Conservation (phyloP, 2,797 vertebrate species). For the Enteromius viviparus region DNA sequence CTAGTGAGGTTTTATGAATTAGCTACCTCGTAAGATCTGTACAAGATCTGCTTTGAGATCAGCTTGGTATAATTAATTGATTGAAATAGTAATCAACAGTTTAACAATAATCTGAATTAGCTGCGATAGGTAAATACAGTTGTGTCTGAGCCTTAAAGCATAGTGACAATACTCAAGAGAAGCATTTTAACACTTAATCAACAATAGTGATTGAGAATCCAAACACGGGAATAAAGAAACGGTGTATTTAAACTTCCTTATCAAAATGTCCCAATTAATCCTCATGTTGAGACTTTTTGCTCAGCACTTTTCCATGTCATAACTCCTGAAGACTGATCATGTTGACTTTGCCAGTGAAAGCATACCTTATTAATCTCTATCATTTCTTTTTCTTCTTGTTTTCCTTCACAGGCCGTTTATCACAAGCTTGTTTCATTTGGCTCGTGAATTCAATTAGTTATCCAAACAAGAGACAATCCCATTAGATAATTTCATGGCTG, state of each 20-base stretch:
- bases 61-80: too few species aligned
- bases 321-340: conserved; percentile 14
- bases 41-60: too few species aligned
- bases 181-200: background rate
- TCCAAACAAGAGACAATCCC: conserved; percentile 57
- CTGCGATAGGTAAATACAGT: background rate
- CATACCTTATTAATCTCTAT: conserved; percentile 58
- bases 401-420: conserved; percentile 39
- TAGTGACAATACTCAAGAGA: background rate
- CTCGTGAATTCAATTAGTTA: conserved; percentile 61
- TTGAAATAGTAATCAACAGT: background rate
- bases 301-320: background rate
- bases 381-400: conserved; percentile 55
- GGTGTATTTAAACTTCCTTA: background rate
- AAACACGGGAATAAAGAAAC: background rate
- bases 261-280: conserved; percentile 6
- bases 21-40: too few species aligned
- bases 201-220: background rate
- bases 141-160: background rate
- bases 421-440: conserved; percentile 58
- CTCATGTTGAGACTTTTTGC: conserved; percentile 1
- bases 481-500: conserved; percentile 68
- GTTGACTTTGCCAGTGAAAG: conserved; percentile 62
- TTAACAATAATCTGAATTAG: background rate
- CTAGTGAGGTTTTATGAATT: too few species aligned